phyloP scores from a whole-genome alignment of 2,888 invertebrate genomes.

The Noctua fimbriata region DNA sequence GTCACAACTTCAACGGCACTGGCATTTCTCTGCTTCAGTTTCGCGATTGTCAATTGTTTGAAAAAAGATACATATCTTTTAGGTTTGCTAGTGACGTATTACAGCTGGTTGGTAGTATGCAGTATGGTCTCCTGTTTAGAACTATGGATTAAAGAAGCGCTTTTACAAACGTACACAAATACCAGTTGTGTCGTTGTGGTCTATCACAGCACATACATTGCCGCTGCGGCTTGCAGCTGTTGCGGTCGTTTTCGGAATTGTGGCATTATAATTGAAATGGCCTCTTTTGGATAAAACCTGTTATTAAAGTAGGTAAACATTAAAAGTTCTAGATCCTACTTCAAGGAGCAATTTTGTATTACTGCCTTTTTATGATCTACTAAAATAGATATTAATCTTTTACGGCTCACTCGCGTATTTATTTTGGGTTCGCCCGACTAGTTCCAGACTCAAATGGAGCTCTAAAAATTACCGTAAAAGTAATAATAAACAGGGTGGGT shows the following conservation, averaged over 20 bases:
- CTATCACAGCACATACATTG: not conserved
- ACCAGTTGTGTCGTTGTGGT: not conserved
- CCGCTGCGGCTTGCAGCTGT: not conserved
- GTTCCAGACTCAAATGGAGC: conserved; percentile 1
- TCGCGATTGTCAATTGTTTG: not conserved
- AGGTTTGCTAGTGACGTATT: not conserved
- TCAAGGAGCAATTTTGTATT: not conserved
- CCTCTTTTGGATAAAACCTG: not conserved
- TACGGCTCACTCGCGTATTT: conserved; percentile 7
- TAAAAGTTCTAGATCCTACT: conserved; percentile 7
- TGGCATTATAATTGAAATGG: not conserved
- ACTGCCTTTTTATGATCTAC: conserved; percentile 18
- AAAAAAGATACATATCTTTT: not conserved
- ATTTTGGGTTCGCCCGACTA: conserved; percentile 14
- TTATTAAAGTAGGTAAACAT: not conserved
- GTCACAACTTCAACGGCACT: not conserved
- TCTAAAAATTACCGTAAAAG: conserved; percentile 14
- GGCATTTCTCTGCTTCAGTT: not conserved
- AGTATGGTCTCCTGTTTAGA: not conserved
- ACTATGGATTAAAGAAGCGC: not conserved
- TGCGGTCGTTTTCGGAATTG: not conserved
- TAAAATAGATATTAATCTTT: conserved; percentile 29
- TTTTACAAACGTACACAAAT: not conserved
- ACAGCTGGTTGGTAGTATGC: not conserved
- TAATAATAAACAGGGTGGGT: conserved; percentile 5